These are phyloP conservation scores for Hemiscyllium ocellatum DNA, from an alignment of 2,113 vertebrate species.

Conservation along the genomic window DNA sequence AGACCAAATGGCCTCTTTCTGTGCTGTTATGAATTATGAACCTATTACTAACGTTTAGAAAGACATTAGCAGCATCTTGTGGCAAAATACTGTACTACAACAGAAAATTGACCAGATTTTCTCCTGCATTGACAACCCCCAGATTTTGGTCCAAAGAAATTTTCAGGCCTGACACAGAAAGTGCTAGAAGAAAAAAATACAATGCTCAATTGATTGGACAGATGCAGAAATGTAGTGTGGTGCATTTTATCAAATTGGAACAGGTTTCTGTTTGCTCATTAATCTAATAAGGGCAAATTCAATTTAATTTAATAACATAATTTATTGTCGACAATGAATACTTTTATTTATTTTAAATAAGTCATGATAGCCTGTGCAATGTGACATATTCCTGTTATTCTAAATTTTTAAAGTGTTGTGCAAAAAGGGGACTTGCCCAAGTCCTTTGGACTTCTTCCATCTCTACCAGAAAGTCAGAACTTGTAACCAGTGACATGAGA, in stretches of 20 bases:
- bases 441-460: background rate
- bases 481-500: background rate
- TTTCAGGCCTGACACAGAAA: background rate
- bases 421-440: background rate
- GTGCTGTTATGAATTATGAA: background rate
- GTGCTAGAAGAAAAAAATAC: background rate
- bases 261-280: background rate
- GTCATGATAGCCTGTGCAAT: background rate
- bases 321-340: background rate
- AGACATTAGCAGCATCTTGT: conserved; percentile 28
- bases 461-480: background rate
- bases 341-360: background rate
- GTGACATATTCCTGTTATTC: background rate
- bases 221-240: background rate
- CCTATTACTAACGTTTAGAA: conserved; percentile 1
- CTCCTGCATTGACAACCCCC: background rate
- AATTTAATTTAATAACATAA: background rate
- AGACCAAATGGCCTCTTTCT: background rate
- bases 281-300: background rate
- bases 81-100: conserved; percentile 10
- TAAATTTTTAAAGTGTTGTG: background rate
- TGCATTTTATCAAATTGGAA: background rate
- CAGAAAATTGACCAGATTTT: background rate
- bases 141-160: background rate
- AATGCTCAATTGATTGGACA: background rate